These are phyloP conservation scores for Halocynthia roretzi DNA, from an alignment of 23 tunicate genomes.

Conservation along the genomic window DNA sequence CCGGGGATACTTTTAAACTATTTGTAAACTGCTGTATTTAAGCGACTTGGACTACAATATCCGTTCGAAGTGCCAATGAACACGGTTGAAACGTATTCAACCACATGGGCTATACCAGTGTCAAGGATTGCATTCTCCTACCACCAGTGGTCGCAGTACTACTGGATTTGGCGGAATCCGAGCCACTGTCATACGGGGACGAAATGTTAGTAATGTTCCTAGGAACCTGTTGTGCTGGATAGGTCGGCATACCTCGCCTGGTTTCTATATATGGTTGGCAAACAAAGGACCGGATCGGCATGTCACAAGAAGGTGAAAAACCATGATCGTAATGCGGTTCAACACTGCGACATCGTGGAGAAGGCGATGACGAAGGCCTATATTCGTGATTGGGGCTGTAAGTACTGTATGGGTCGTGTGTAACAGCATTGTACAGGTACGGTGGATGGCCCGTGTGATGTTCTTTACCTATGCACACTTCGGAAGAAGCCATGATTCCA, in stretches of 20 bases:
- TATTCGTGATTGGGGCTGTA: neutral
- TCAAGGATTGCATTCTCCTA: conserved; percentile 42
- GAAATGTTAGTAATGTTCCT: neutral
- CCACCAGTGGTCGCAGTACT: conserved; percentile 9
- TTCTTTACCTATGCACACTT: no score
- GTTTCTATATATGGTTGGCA: conserved; percentile 12
- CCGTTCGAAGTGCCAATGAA: no score
- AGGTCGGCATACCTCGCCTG: neutral
- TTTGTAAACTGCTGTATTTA: no score
- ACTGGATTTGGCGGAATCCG: conserved; percentile 49
- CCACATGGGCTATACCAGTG: conserved; percentile 24
- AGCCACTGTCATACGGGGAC: conserved; percentile 65
- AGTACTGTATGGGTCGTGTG: neutral
- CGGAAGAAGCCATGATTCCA: no score
- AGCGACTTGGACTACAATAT: no score
- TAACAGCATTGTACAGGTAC: conserved; percentile 4
- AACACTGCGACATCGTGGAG: conserved; percentile 19
- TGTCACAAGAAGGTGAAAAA: neutral
- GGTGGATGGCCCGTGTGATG: neutral
- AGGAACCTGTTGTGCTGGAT: neutral
- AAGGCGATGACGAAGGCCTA: conserved; percentile 1
- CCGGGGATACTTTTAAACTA: no score
- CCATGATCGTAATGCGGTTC: neutral
- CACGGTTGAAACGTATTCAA: no score
- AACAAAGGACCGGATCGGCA: conserved; percentile 1